phyloP scores from a whole-genome alignment of 1,140 invertebrate species.

The Eriosoma lanigerum region DNA sequence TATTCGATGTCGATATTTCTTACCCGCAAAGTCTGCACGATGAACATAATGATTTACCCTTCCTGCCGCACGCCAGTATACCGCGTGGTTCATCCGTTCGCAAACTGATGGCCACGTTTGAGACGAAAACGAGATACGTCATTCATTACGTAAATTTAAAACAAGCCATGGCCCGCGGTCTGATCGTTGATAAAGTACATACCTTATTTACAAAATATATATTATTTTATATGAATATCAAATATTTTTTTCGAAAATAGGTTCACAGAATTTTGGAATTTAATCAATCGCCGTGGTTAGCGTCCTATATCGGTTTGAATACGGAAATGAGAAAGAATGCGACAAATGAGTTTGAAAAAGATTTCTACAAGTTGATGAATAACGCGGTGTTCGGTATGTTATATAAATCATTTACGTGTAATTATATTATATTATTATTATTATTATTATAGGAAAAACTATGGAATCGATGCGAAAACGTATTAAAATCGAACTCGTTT shows the following conservation, averaged over 20 bases:
- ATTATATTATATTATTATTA: too few relatives aligned
- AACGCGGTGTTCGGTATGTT: constrained; percentile 54
- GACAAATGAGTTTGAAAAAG: constrained; percentile 59
- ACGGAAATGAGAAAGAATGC: constrained; percentile 58
- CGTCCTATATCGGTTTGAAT: constrained; percentile 59
- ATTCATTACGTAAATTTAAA: constrained; percentile 62
- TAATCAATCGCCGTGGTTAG: constrained; percentile 55
- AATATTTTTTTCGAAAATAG: constrained; percentile 55
- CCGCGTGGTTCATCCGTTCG: background rate
- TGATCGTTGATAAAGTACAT: constrained; percentile 59
- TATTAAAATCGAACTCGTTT: too few relatives aligned
- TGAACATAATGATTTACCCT: constrained; percentile 58
- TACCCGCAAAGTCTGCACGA: constrained; percentile 56
- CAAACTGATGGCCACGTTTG: constrained; percentile 57
- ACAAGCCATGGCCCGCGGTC: constrained; percentile 59
- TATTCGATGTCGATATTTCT: constrained; percentile 55
- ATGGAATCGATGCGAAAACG: too few relatives aligned
- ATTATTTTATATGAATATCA: constrained; percentile 55
- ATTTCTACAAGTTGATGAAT: too few relatives aligned
- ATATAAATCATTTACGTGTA: too few relatives aligned
- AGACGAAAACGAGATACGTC: constrained; percentile 59
- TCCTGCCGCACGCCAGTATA: constrained; percentile 56
- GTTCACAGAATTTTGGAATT: constrained; percentile 62
- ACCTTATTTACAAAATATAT: too few relatives aligned
- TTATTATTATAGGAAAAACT: too few relatives aligned